Evolutionary conservation across 2,888 invertebrate species (phyloP).

Genomic region (Ryuthela nishihirai): DNA sequence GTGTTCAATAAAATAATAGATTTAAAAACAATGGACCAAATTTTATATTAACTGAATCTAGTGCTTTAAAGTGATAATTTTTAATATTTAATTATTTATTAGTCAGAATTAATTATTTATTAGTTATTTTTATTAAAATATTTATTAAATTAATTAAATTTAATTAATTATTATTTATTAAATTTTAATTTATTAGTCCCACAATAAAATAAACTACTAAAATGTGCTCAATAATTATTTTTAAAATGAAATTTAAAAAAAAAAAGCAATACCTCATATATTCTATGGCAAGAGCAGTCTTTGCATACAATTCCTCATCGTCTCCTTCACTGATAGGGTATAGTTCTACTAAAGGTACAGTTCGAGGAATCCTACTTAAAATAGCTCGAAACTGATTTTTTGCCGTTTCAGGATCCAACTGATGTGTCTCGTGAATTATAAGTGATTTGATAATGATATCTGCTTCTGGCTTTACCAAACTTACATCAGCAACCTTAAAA

Average conservation of each 20-base stretch:
- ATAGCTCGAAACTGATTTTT: conserved; percentile 2
- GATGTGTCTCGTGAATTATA: conserved; percentile 2
- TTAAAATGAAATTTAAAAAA: neutral
- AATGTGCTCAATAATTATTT: neutral
- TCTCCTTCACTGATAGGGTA: conserved; percentile 41
- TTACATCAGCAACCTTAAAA: conserved; percentile 33
- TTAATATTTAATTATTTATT: too few relatives aligned
- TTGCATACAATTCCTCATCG: conserved; percentile 39
- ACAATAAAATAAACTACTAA: neutral
- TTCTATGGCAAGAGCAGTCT: conserved; percentile 43
- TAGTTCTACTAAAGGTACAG: conserved; percentile 42
- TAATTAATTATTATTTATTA: neutral
- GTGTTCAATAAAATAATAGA: too few relatives aligned
- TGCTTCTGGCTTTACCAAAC: conserved; percentile 29
- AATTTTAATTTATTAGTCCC: neutral
- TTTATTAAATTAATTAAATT: neutral
- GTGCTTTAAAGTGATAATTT: too few relatives aligned
- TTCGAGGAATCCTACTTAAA: conserved; percentile 1
- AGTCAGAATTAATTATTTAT: too few relatives aligned
- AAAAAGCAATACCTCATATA: conserved; percentile 38
- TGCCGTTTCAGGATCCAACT: neutral
- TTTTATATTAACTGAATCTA: too few relatives aligned
- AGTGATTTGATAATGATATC: conserved; percentile 17
- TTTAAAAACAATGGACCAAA: too few relatives aligned
- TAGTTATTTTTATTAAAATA: too few relatives aligned